Conservation (phyloP, 2,888 invertebrate genomes). For the Augochlorella aurata region DNA sequence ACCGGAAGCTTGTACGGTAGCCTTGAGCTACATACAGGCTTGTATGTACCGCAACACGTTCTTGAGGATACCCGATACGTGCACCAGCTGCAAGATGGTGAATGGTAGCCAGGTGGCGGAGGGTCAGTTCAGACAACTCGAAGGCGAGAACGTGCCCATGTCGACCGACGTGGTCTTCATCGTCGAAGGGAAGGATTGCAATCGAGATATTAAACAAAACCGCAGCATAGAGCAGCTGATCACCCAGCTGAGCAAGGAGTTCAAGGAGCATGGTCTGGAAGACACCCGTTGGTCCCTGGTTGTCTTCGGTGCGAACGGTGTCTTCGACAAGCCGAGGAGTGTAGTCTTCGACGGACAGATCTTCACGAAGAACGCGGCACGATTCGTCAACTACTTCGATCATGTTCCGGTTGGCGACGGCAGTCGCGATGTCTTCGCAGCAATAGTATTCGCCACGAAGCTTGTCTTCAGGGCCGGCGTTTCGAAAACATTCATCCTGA, state of each 20-base stretch:
- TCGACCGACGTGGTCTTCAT: slow-evolving; percentile 95
- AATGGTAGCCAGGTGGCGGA: slow-evolving; percentile 88
- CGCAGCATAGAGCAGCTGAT: slow-evolving; percentile 88
- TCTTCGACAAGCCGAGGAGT: slow-evolving; percentile 88
- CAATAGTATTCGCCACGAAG: slow-evolving; percentile 88
- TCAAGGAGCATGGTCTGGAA: slow-evolving; percentile 85
- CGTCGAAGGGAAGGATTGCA: slow-evolving; percentile 93
- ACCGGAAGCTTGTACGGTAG: slow-evolving; percentile 88
- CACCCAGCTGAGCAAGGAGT: slow-evolving; percentile 87
- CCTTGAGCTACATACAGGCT: slow-evolving; percentile 90
- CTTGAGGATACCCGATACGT: slow-evolving; percentile 90
- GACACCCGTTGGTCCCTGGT: slow-evolving; percentile 92
- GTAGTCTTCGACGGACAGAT: slow-evolving; percentile 88
- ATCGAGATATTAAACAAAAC: slow-evolving; percentile 86
- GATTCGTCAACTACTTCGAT: slow-evolving; percentile 86
- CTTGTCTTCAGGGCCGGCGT: slow-evolving; percentile 92
- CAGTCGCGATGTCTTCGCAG: slow-evolving; percentile 89
- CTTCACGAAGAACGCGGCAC: slow-evolving; percentile 84
- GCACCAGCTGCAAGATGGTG: slow-evolving; percentile 89
- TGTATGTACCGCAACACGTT: slow-evolving; percentile 90
- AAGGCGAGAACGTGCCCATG: slow-evolving; percentile 84
- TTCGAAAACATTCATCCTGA: slow-evolving; percentile 90
- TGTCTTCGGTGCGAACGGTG: slow-evolving; percentile 90
- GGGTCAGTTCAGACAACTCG: slow-evolving; percentile 88
- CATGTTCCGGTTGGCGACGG: slow-evolving; percentile 87